A percentile compares a stretch with the other conserved stretches of the same genome.
phyloP scores from a whole-genome alignment of 2,888 invertebrate genomes.

The Philereme vetulata region DNA sequence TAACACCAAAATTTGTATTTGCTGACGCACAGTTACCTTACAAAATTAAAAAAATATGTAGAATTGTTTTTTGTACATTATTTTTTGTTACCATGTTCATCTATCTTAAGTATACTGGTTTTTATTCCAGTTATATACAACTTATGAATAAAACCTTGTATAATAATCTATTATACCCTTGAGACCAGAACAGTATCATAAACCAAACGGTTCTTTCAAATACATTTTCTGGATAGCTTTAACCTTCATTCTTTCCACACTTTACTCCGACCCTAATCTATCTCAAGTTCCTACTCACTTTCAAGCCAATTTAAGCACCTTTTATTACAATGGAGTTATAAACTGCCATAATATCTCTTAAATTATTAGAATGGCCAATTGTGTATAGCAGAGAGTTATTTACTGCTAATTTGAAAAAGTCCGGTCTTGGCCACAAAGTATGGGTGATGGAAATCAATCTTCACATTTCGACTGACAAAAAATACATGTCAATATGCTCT shows the following conservation, averaged over 20 bases:
- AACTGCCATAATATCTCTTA: constrained; percentile 28
- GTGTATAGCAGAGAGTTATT: neutral
- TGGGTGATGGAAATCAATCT: too few species aligned
- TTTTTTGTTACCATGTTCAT: too few species aligned
- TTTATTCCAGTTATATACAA: too few species aligned
- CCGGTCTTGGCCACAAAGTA: neutral
- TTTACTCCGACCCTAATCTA: constrained; percentile 17
- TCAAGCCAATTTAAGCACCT: constrained; percentile 22
- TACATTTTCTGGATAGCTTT: neutral
- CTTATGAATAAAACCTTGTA: too few species aligned
- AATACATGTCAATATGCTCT: too few species aligned
- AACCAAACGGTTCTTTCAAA: neutral
- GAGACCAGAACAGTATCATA: neutral
- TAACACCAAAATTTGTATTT: too few species aligned
- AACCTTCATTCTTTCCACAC: constrained; percentile 14
- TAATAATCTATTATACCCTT: too few species aligned
- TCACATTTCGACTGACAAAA: too few species aligned
- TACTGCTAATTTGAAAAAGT: neutral
- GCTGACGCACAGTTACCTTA: too few species aligned
- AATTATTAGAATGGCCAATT: constrained; percentile 38
- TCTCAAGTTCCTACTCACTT: constrained; percentile 22
- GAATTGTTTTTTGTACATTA: too few species aligned
- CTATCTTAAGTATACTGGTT: too few species aligned
- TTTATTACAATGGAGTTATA: constrained; percentile 27
- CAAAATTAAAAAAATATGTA: too few species aligned